These are phyloP conservation scores for Mungos mungo DNA, from an alignment of 2,113 vertebrate genomes.

Conservation along the genomic window DNA sequence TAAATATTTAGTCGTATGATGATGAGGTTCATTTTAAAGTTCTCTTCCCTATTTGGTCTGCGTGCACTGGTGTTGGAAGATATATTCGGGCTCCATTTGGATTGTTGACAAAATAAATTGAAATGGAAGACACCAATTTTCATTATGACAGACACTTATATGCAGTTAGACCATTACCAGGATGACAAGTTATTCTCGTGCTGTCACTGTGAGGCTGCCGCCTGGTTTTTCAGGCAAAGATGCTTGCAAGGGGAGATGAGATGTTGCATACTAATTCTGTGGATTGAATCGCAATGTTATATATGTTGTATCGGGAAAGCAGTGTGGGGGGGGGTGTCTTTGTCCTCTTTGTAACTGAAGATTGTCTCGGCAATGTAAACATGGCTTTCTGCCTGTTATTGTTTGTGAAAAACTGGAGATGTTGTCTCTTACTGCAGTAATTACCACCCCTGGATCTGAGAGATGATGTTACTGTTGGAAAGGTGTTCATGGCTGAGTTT, in stretches of 20 bases:
- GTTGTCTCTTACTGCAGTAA: background rate
- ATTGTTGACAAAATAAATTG: conserved; percentile 76
- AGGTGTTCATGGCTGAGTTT: background rate
- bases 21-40: conserved; percentile 74
- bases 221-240: conserved; percentile 39
- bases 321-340: background rate
- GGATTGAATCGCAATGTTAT: background rate
- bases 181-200: conserved; percentile 61
- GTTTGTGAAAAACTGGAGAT: background rate
- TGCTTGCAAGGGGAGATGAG: background rate
- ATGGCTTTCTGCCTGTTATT: background rate
- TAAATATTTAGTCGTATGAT: conserved; percentile 82
- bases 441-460: conserved; percentile 6
- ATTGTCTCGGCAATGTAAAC: background rate
- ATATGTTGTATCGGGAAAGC: background rate
- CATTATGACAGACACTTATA: conserved; percentile 60
- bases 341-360: conserved; percentile 1
- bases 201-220: conserved; percentile 38
- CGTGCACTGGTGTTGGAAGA: conserved; percentile 66
- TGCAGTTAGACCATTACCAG: conserved; percentile 57
- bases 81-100: conserved; percentile 62
- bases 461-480: background rate
- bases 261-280: background rate
- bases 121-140: conserved; percentile 68
- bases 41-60: conserved; percentile 54